Percentiles rank a stretch among this genome's conserved stretches.
Evolutionary conservation across 53 echinoderm and acorn worm species (phyloP).

Genomic region (Crossaster papposus): DNA sequence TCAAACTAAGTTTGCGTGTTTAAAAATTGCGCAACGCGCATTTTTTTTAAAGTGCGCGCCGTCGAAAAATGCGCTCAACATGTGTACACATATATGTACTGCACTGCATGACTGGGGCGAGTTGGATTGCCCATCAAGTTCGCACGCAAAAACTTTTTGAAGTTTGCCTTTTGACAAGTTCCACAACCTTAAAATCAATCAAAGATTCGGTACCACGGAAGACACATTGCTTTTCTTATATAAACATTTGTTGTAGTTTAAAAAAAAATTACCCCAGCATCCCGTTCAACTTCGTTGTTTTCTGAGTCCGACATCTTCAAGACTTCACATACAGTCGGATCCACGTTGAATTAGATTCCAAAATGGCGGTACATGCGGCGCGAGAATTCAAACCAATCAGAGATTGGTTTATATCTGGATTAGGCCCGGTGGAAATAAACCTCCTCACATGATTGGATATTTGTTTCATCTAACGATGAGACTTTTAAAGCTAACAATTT

Average conservation of each 20-base stretch:
- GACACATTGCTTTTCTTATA: no score
- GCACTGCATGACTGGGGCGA: neutral
- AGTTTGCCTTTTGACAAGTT: neutral
- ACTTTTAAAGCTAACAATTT: neutral
- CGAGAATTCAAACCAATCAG: conserved; percentile 55
- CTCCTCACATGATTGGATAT: conserved; percentile 13
- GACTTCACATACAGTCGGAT: no score
- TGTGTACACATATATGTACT: no score
- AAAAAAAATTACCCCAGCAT: conserved; percentile 17
- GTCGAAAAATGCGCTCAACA: no score
- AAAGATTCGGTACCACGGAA: neutral
- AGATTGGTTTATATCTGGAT: conserved; percentile 24
- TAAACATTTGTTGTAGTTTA: neutral
- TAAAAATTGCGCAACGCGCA: no score
- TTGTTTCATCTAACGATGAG: no score
- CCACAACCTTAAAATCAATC: neutral
- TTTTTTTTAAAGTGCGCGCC: no score
- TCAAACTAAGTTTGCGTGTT: no score
- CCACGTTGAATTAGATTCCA: conserved; percentile 63
- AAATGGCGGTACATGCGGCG: conserved; percentile 67
- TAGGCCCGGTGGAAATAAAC: neutral
- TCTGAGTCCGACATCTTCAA: conserved; percentile 36
- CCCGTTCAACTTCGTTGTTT: conserved; percentile 22
- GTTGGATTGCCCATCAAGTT: neutral
- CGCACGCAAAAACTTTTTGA: neutral